Evolutionary conservation across 2,113 vertebrate species (phyloP), one percentile per base, ranked within the genome.

Genomic region (Bostrychus sinensis): DNA sequence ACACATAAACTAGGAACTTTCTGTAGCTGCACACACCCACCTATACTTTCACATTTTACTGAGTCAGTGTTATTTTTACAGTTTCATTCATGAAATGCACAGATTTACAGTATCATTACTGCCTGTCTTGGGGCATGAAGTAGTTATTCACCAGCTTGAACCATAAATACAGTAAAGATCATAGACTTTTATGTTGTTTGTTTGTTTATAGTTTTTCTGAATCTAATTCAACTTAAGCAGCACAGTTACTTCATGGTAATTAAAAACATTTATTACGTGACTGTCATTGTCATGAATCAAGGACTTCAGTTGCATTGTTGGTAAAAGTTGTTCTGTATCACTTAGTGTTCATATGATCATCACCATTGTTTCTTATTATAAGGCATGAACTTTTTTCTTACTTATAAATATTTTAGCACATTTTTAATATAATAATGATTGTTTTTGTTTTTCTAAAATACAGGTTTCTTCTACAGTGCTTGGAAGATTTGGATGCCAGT

Each of bases 381-480:
- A n/a, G n/a, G n/a, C n/a, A n/a, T n/a, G n/a, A n/a, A 3, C 1
- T 20, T 45, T 20, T 45, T 9, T 10, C 22, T 1, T 20, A 45
- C 9, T 20, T 11, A 1, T 45, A 10, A 19, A 19, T 0, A 2
- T 42, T 42, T 42, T 5, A 42, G 9, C 19, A 19, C 7, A 42
- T 20, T 2, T 20, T 3, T 14, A 25, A 11, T 14, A 4, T 7
- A 16, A 42, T 16, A n/a, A n/a, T n/a, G n/a, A n/a, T 43, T 1
- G 38, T 25, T 36, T 1, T 39, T 70, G 5, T 72, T 4, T 50
- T 11, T 53, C 3, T 45, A 58, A 7, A 4, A 42, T 54, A 17
- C 78, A 98, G 95, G 77, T 98, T 98, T 91, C 89, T 98, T 73
- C 91, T 98, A 82, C 95, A 98, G 0, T 98, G 95, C 91, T 93